These are phyloP conservation scores for Caerostris darwini DNA, from an alignment of 1,140 invertebrate genomes.

Conservation along the genomic window DNA sequence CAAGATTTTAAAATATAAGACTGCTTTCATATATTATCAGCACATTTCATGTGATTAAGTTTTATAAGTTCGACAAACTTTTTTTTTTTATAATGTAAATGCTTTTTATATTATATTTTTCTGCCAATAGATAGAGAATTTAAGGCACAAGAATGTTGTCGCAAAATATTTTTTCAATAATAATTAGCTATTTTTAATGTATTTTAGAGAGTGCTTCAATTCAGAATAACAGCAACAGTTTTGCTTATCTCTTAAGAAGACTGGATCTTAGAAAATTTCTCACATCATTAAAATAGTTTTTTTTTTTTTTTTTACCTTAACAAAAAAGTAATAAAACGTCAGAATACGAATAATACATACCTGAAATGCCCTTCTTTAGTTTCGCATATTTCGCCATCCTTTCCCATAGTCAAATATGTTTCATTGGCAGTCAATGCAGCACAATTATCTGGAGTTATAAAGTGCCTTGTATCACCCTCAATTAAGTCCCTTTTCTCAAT, in stretches of 20 bases:
- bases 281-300: background rate
- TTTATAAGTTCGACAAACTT: too few relatives aligned
- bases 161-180: background rate
- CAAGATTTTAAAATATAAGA: too few relatives aligned
- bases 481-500: constrained; percentile 33
- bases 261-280: too few relatives aligned
- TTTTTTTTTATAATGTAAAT: too few relatives aligned
- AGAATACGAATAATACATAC: background rate
- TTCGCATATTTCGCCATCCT: constrained; percentile 51
- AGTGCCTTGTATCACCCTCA: constrained; percentile 39
- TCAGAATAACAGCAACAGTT: background rate
- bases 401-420: constrained; percentile 53
- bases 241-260: background rate
- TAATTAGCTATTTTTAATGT: background rate
- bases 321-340: too few relatives aligned
- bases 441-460: constrained; percentile 34
- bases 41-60: too few relatives aligned
- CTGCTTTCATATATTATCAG: too few relatives aligned
- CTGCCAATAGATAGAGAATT: too few relatives aligned
- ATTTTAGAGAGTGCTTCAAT: too few relatives aligned
- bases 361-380: constrained; percentile 24
- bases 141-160: too few relatives aligned
- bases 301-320: too few relatives aligned
- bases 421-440: background rate
- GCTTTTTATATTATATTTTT: too few relatives aligned